A percentile compares a stretch with the other conserved stretches of the same genome.
Conservation (phyloP, 2,888 invertebrate species). For the Phoronis australis region DNA sequence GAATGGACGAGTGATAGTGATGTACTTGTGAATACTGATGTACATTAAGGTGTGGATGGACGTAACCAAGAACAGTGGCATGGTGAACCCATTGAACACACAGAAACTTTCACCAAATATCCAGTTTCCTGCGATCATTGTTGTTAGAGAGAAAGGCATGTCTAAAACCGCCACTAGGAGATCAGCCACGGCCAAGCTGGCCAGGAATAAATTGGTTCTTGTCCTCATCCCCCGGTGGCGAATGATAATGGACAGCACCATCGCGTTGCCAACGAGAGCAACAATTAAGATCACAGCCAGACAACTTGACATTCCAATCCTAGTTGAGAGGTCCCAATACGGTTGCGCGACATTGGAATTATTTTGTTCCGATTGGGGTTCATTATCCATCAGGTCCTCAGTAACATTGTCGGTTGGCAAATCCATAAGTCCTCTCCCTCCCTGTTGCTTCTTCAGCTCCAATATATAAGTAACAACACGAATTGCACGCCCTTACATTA, state of each 20-base stretch:
- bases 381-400: too few relatives aligned
- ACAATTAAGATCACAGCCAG: too few relatives aligned
- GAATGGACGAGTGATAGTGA: conserved; percentile 53
- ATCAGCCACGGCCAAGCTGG: conserved; percentile 54
- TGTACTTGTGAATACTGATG: conserved; percentile 53
- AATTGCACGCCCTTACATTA: too few relatives aligned
- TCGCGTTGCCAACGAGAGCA: conserved; percentile 50
- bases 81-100: conserved; percentile 52
- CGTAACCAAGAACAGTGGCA: conserved; percentile 50
- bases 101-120: conserved; percentile 46
- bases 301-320: too few relatives aligned
- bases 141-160: conserved; percentile 53
- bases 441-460: too few relatives aligned
- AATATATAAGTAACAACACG: too few relatives aligned
- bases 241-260: conserved; percentile 53
- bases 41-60: conserved; percentile 56
- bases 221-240: conserved; percentile 54
- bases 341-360: too few relatives aligned
- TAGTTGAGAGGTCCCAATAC: too few relatives aligned
- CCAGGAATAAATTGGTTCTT: conserved; percentile 54
- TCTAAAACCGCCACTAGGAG: conserved; percentile 50
- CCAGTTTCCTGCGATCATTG: conserved; percentile 50
- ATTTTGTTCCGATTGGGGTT: too few relatives aligned
- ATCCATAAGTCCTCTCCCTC: too few relatives aligned
- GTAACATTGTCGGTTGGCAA: too few relatives aligned